phyloP scores from a whole-genome alignment of 2,888 invertebrate species.

The Dendrolimus pini region DNA sequence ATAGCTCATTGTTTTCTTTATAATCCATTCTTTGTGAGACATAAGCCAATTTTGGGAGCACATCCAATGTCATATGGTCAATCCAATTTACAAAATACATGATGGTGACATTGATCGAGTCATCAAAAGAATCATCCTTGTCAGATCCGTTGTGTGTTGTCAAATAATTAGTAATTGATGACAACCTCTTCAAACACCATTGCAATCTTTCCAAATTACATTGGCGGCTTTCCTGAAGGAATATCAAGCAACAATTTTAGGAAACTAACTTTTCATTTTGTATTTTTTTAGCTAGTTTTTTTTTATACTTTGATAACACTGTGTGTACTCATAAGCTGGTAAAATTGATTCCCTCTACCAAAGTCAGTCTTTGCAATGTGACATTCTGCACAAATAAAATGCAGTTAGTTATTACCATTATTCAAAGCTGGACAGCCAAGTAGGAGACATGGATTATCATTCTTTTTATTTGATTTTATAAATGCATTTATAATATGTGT shows the following conservation, averaged over 20 bases:
- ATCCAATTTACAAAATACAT: slow-evolving; percentile 73
- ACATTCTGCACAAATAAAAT: no score
- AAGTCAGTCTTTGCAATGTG: no score
- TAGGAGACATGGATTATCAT: no score
- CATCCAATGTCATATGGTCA: slow-evolving; percentile 56
- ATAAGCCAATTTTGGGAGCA: slow-evolving; percentile 45
- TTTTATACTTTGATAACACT: no score
- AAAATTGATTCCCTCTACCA: no score
- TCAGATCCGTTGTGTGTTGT: slow-evolving; percentile 14
- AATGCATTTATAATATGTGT: no score
- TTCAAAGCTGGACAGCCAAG: no score
- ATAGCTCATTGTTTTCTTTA: slow-evolving; percentile 30
- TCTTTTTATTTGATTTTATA: no score
- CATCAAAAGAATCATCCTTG: slow-evolving; percentile 22
- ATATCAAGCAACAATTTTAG: not conserved
- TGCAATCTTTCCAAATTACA: slow-evolving; percentile 51
- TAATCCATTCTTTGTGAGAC: slow-evolving; percentile 46
- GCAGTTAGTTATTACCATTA: no score
- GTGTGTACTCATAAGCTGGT: no score
- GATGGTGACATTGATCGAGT: slow-evolving; percentile 37
- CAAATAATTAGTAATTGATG: slow-evolving; percentile 34
- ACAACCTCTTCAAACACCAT: slow-evolving; percentile 54
- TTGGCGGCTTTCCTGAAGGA: slow-evolving; percentile 52
- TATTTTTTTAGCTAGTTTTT: no score
- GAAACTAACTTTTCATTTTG: not conserved